Evolutionary conservation across 2,113 vertebrate species (phyloP).

Genomic region (Corythornis madagascariensis): DNA sequence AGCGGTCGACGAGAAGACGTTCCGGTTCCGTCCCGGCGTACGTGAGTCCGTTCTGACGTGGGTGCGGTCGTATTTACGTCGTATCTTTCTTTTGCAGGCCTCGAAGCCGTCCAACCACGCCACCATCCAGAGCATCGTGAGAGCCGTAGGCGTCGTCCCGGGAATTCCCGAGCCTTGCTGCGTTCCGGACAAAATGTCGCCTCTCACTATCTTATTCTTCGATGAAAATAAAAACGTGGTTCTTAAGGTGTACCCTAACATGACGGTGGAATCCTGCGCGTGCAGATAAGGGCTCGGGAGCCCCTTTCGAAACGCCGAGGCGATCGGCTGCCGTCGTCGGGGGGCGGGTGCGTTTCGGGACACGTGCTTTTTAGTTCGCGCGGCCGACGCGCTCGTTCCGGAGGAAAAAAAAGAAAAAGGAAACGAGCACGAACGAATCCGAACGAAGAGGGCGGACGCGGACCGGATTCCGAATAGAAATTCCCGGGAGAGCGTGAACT

Average conservation of each 20-base stretch:
- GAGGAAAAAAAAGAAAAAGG: not conserved
- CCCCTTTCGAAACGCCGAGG: not conserved
- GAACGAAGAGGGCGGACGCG: not conserved
- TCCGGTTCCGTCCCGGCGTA: fast-evolving
- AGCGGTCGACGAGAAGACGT: no score
- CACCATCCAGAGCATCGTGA: conserved; percentile 97
- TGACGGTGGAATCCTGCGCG: conserved; percentile 95
- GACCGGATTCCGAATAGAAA: not conserved
- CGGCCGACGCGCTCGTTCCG: conserved; percentile 66
- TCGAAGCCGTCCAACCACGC: conserved; percentile 96
- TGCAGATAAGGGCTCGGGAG: conserved; percentile 82
- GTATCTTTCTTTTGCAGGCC: conserved; percentile 72
- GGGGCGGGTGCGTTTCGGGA: not conserved
- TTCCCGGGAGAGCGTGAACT: not conserved
- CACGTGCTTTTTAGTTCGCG: conserved; percentile 50
- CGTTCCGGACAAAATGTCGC: conserved; percentile 95
- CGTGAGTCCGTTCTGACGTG: fast-evolving
- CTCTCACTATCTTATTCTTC: conserved; percentile 95
- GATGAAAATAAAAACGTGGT: conserved; percentile 96
- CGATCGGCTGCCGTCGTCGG: not conserved
- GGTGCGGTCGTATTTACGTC: not conserved
- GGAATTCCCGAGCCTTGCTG: conserved; percentile 96
- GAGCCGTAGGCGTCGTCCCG: conserved; percentile 89
- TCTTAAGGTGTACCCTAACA: conserved; percentile 97
- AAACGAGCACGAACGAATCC: not conserved